Conservation (phyloP, 2,113 vertebrate genomes). For the Eclectus roratus region DNA sequence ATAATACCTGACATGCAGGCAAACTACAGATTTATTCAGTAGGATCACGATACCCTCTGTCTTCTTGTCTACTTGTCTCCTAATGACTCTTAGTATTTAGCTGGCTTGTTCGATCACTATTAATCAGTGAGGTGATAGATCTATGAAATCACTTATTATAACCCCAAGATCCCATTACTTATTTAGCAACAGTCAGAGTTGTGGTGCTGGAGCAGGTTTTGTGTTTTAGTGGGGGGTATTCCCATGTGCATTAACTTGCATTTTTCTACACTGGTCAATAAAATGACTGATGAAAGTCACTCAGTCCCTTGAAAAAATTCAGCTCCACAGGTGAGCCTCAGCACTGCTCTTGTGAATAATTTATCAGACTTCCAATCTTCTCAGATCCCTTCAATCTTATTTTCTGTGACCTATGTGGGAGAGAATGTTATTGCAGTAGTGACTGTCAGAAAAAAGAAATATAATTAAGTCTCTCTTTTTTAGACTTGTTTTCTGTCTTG, state of each 20-base stretch:
- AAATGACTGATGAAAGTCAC: not conserved
- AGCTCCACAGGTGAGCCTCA: not conserved
- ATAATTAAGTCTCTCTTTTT: not conserved
- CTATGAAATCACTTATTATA: not conserved
- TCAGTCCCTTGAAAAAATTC: not conserved
- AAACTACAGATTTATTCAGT: not conserved
- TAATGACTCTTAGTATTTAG: not conserved
- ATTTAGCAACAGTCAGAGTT: not conserved
- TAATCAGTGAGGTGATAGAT: not conserved
- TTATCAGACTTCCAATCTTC: not conserved
- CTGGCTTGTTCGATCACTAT: not conserved
- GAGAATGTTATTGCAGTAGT: not conserved
- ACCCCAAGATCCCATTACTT: not conserved
- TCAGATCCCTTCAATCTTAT: not conserved
- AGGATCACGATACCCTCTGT: not conserved
- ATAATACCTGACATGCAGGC: not conserved
- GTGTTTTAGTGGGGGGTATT: not conserved
- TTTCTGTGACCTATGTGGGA: not conserved
- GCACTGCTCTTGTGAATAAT: not conserved
- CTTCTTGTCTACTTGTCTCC: not conserved
- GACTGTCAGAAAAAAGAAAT: conserved; percentile 1
- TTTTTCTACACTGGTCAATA: not conserved
- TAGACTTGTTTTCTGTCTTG: not conserved
- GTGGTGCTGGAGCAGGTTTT: not conserved
- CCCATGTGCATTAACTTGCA: not conserved